Base-by-base conservation (phyloP, 2,888 invertebrate genomes). In the Subacronicta megacephala region DNA sequence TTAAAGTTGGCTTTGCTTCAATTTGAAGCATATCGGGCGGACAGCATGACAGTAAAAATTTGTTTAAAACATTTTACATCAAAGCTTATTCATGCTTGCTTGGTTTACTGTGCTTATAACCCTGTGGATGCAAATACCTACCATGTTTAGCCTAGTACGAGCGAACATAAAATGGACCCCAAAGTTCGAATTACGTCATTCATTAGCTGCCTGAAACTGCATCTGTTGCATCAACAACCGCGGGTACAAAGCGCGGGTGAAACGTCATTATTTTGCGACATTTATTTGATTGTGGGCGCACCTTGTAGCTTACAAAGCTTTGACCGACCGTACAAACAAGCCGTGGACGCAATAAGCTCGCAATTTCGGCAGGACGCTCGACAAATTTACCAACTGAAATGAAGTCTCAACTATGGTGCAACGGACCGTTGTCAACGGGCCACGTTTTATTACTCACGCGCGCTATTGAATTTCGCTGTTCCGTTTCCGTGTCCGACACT, bases 381-480 rank as follows among this genome's bases (percentile, higher is more conserved):
- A 90, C 93, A 92, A 92, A 92, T 92, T 92, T 90, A 83, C 92
- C 87, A 84, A 89, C 87, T 83, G 90, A 88, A 92, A 93, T 92
- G 90, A 92, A 92, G 90, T 90, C 86, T 84, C 87, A 82, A 84
- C 83, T 82, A 79, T 77, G 83, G 87, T 84, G 83, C 84, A 83
- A 78, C 83, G 77, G 81, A 80, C 78, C 78, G 87, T 81, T 89
- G 90, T 90, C 90, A 90, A 89, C 90, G 88, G 82, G 81, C 87
- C 84, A 87, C 87, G 87, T 90, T 90, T 91, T 92, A 92, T 90
- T 92, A 87, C 87, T 80, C 78, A 82, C 87, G 77, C 82, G 74
- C 76, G 79, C 85, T 88, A 90, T 91, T 89, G 90, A 88, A 88
- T 90, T 88, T 84, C 82, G 70, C 81, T 80, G 83, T 81, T 78